A percentile compares a stretch with the other conserved stretches of the same genome.
Evolutionary conservation across 2,797 vertebrate species (phyloP).

Genomic region (Oreortyx pictus): DNA sequence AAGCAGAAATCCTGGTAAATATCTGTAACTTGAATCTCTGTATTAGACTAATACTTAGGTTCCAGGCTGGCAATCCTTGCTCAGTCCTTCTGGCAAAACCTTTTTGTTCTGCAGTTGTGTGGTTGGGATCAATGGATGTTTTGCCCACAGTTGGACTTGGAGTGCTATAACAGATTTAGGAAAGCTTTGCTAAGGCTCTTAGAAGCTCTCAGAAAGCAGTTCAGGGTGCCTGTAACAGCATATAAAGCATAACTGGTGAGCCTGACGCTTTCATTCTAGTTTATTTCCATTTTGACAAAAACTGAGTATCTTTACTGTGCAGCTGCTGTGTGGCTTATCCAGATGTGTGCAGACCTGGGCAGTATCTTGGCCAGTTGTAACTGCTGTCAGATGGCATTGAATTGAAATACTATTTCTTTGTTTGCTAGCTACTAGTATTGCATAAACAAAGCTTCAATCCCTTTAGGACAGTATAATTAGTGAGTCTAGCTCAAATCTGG

Average conservation of each 20-base stretch:
- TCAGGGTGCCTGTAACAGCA: not conserved
- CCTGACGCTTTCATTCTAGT: not conserved
- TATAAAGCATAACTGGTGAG: not conserved
- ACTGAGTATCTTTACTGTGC: not conserved
- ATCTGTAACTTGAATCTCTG: not conserved
- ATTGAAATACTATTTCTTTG: not conserved
- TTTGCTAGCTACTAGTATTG: not conserved
- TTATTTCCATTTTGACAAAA: not conserved
- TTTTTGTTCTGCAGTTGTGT: not conserved
- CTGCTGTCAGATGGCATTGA: not conserved
- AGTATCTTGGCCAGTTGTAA: not conserved
- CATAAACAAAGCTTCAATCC: not conserved
- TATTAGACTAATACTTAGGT: not conserved
- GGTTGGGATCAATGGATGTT: not conserved
- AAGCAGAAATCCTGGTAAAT: conserved; percentile 16
- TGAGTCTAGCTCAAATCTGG: not conserved
- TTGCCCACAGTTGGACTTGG: not conserved
- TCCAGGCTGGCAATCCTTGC: not conserved
- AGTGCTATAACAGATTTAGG: not conserved
- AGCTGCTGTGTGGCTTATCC: not conserved
- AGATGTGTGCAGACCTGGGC: not conserved
- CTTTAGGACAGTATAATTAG: not conserved
- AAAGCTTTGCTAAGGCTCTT: not conserved
- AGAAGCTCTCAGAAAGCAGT: not conserved
- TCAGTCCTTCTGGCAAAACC: conserved; percentile 4